A percentile compares a stretch with the other conserved stretches of the same genome.
Conservation (phyloP, 2,888 invertebrate genomes). For the Caenorhabditis sp. region DNA sequence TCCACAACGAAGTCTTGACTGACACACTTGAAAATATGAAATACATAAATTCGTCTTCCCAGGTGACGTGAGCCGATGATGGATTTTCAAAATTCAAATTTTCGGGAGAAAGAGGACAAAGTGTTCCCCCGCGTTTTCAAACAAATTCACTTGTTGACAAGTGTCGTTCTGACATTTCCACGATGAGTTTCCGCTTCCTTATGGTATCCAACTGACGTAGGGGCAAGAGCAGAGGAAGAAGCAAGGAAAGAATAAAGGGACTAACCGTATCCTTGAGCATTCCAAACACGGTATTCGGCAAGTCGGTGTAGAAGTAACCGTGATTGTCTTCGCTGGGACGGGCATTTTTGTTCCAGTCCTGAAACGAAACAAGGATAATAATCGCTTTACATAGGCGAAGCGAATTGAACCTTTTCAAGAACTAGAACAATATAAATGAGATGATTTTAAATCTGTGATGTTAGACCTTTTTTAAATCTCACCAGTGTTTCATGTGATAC, state of each 20-base stretch:
- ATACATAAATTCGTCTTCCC: constrained; percentile 18
- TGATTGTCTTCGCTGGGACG: constrained; percentile 89
- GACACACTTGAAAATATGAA: constrained; percentile 7
- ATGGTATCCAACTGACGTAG: constrained; percentile 16
- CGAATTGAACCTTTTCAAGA: no score
- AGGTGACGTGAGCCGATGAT: constrained; percentile 20
- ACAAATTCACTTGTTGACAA: constrained; percentile 19
- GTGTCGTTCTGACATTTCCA: constrained; percentile 25
- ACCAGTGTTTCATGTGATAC: constrained; percentile 91
- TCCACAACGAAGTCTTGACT: constrained; percentile 9
- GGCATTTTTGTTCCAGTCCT: constrained; percentile 91
- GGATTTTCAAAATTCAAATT: constrained; percentile 14
- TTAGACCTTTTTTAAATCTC: no score
- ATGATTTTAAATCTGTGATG: no score
- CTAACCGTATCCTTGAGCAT: constrained; percentile 97
- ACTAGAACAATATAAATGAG: no score
- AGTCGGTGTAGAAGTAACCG: constrained; percentile 92
- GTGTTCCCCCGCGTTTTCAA: not conserved
- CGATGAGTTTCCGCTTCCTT: constrained; percentile 6
- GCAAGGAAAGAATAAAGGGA: not conserved
- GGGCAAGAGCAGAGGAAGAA: not conserved
- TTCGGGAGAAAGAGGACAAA: not conserved
- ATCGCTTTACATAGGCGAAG: no score
- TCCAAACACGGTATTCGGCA: constrained; percentile 96
- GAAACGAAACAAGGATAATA: constrained; percentile 26